phyloP scores from a whole-genome alignment of 2,888 invertebrate species.

The Eupsilia transversa region DNA sequence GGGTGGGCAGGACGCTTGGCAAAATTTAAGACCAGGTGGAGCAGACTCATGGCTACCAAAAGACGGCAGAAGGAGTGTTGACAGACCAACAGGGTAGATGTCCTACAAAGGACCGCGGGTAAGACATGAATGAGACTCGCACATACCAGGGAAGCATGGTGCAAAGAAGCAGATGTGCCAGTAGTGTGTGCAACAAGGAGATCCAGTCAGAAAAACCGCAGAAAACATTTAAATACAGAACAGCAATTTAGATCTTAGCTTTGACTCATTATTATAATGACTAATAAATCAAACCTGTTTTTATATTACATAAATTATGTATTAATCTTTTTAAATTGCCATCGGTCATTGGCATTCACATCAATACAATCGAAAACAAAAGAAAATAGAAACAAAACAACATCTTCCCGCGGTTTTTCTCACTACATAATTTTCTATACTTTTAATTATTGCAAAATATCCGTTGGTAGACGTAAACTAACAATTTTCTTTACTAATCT shows the following conservation, averaged over 20 bases:
- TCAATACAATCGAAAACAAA: conserved; percentile 4
- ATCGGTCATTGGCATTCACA: conserved; percentile 37
- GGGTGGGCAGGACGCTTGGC: neutral
- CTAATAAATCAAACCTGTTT: conserved; percentile 18
- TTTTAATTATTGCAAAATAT: conserved; percentile 68
- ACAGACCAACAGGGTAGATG: neutral
- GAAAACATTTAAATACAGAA: no score
- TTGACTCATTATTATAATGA: neutral
- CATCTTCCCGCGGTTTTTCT: conserved; percentile 46
- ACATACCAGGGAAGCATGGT: neutral
- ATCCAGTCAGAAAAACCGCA: no score
- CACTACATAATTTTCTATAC: conserved; percentile 51
- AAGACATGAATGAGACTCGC: neutral
- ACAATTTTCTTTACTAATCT: conserved; percentile 66
- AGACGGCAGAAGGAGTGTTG: neutral
- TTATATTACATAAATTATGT: neutral
- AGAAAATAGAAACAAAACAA: conserved; percentile 8
- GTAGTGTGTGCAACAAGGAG: accelerated
- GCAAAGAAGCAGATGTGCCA: no score
- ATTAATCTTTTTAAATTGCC: neutral
- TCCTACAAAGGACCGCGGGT: no score
- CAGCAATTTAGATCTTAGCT: no score
- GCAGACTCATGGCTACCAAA: neutral
- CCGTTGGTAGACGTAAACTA: conserved; percentile 53
- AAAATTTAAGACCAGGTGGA: neutral